A percentile compares a stretch with the other conserved stretches of the same genome.
Conservation (phyloP, 2,113 vertebrate species). For the Thunnus thynnus region DNA sequence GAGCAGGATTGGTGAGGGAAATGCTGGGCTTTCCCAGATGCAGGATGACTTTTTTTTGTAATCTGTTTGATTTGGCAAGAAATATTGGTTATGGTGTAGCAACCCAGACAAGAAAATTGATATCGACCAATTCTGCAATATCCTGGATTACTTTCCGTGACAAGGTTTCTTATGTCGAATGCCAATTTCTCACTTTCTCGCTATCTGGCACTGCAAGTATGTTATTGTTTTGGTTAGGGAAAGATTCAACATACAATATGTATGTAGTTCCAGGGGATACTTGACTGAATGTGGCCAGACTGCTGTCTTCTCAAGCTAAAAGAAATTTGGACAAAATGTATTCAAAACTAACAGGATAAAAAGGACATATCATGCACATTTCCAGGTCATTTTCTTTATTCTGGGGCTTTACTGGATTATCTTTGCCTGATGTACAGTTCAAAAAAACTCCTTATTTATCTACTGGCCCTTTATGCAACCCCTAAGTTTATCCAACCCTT, state of each 20-base stretch:
- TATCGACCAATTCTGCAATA: not conserved
- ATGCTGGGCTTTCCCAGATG: not conserved
- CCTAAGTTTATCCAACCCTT: too few relatives aligned
- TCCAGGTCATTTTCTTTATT: too few relatives aligned
- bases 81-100: not conserved
- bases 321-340: too few relatives aligned
- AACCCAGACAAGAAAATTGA: not conserved
- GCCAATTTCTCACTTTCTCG: not conserved
- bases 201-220: not conserved
- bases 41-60: not conserved
- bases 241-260: not conserved
- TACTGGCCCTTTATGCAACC: too few relatives aligned
- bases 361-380: too few relatives aligned
- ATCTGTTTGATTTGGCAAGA: not conserved
- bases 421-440: too few relatives aligned
- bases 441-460: too few relatives aligned
- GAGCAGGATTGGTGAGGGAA: slow-evolving; percentile 13
- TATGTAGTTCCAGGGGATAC: not conserved
- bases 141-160: not conserved
- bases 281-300: not conserved
- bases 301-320: not conserved
- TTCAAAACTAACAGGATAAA: too few relatives aligned
- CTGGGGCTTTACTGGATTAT: too few relatives aligned
- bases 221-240: not conserved
- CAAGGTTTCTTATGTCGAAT: too few relatives aligned